A percentile compares a stretch with the other conserved stretches of the same genome.
Evolutionary conservation across 2,888 invertebrate genomes (phyloP).

Genomic region (Notodonta ziczac): DNA sequence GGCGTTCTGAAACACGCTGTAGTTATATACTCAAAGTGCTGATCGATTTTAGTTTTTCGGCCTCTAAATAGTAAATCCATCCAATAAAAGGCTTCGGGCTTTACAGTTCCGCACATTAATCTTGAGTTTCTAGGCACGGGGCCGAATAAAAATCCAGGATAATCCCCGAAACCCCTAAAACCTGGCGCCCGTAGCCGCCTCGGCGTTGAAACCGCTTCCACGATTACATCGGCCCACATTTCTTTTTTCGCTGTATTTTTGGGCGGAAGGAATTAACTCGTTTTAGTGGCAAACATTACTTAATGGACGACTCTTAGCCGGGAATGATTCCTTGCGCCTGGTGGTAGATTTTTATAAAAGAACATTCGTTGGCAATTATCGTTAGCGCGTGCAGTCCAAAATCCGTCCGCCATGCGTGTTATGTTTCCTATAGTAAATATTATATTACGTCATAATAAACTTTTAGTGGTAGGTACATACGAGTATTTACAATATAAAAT

Average conservation of each 20-base stretch:
- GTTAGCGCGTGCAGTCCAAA: neutral
- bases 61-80: no score
- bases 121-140: no score
- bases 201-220: conserved; percentile 16
- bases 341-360: conserved; percentile 41
- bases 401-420: no score
- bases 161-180: neutral
- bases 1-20: no score
- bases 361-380: conserved; percentile 26
- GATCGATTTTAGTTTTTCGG: no score
- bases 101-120: no score
- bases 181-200: conserved; percentile 7
- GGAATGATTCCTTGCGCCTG: conserved; percentile 26
- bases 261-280: conserved; percentile 38
- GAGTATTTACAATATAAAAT: no score
- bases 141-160: neutral
- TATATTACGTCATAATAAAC: no score
- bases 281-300: conserved; percentile 42
- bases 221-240: conserved; percentile 38
- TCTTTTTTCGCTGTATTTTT: conserved; percentile 36
- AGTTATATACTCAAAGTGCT: no score
- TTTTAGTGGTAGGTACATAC: no score
- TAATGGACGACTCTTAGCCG: conserved; percentile 38
- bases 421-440: no score
- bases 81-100: no score